phyloP scores from a whole-genome alignment of 1,140 invertebrate species.

The Temnothorax curvispinosus region DNA sequence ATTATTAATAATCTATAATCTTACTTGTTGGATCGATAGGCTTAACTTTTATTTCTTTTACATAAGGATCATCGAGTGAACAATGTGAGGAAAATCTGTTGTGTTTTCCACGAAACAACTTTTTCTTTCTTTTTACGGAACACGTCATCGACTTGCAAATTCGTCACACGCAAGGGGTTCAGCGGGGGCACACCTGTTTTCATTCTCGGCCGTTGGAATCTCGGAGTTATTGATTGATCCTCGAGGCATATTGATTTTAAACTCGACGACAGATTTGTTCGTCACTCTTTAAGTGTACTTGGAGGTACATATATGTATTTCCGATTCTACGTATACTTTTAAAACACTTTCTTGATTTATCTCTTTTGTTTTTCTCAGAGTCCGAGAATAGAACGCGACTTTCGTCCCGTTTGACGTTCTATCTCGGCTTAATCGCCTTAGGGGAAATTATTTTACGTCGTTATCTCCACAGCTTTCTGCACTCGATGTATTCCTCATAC shows the following conservation, averaged over 20 bases:
- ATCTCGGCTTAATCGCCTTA: neutral
- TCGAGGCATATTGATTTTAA: neutral
- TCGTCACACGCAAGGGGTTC: too few species aligned
- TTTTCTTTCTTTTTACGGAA: neutral
- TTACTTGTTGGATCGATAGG: neutral
- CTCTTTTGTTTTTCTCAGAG: neutral
- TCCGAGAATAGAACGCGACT: neutral
- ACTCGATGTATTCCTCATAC: neutral
- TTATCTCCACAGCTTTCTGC: neutral
- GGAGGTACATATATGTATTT: neutral
- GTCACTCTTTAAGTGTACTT: neutral
- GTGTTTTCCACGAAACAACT: neutral
- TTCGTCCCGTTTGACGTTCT: neutral
- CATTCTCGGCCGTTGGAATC: neutral
- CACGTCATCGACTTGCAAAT: neutral
- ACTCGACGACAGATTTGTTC: neutral
- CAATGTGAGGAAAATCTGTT: neutral
- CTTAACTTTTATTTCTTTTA: neutral
- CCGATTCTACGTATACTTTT: neutral
- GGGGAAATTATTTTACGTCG: neutral
- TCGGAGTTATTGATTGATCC: neutral
- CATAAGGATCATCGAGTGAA: too few species aligned
- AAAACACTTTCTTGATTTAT: neutral
- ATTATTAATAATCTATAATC: neutral
- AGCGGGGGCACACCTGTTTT: neutral